Base-by-base conservation (phyloP, 2,888 invertebrate species). In the Hyalella azteca region DNA sequence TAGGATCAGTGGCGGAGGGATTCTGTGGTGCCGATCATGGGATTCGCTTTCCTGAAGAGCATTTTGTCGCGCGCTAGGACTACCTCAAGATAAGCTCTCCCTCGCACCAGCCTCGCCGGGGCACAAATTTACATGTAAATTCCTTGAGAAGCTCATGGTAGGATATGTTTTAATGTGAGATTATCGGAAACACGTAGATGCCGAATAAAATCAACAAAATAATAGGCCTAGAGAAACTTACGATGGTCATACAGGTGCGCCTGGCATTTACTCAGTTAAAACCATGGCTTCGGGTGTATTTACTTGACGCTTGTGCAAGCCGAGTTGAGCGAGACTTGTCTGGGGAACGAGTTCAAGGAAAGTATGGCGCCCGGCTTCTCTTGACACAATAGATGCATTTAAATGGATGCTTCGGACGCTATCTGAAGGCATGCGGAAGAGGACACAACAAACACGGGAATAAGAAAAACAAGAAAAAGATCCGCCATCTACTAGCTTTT, bases 1-100 rank as follows among this genome's bases (percentile, higher is more conserved):
- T 66, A 66, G 66, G 66, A 66, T 66, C 66, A 66, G 66, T 36
- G 66, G 66, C 19, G 66, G 66, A 66, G 66, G 66, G 66, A 66
- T 66, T 66, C 36, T 36, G 66, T 15, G 66, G 66, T 66, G n/a
- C 66, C 66, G 36, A 32, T 66, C 66, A 66, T 66, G 66, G 66
- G 66, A 66, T 66, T 66, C 66, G 66, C 66, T 66, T 66, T 66
- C 66, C 66, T 19, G 66, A 66, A 36, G 36, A 66, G 66, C 66
- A 66, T 66, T 66, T 66, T 66, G 66, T 66, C 66, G 66, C 66
- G n/a, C 66, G 66, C 29, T 36, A 19, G 5, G 66, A 66, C 66
- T 66, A 66, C 36, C 66, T 32, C 66, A 36, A 36, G 36, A 32
- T 66, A 66, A 66, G 66, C 66, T 66, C 66, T 66, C 36, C 66